phyloP scores from a whole-genome alignment of 2,797 vertebrate species.

The Moxostoma hubbsi region DNA sequence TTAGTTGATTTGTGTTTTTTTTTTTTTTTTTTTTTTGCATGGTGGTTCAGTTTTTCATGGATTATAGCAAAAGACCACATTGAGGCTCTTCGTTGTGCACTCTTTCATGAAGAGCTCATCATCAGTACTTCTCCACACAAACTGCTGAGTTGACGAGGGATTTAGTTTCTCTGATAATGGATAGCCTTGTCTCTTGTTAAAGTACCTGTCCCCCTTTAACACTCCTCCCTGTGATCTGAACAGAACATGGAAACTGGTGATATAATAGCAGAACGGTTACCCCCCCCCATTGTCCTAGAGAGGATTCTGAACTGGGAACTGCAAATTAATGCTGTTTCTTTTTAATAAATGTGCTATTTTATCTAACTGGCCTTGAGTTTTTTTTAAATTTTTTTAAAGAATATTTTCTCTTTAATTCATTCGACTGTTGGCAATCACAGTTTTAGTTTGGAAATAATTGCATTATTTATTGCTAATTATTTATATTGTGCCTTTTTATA shows the following conservation, averaged over 20 bases:
- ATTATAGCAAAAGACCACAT: slow-evolving; percentile 73
- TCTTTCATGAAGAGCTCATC: slow-evolving; percentile 35
- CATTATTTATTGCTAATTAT: no score
- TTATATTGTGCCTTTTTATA: no score
- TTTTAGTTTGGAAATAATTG: no score
- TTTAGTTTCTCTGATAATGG: slow-evolving; percentile 36
- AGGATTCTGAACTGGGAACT: slow-evolving; percentile 67
- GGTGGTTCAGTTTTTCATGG: slow-evolving; percentile 14
- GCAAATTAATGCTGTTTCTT: slow-evolving; percentile 79
- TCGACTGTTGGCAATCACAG: no score
- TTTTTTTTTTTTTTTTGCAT: no score
- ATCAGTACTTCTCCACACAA: slow-evolving; percentile 34
- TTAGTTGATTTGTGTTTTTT: slow-evolving; percentile 52
- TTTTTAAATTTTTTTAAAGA: slow-evolving; percentile 5
- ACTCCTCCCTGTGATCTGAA: slow-evolving; percentile 54
- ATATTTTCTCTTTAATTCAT: no score
- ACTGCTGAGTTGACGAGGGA: slow-evolving; percentile 9
- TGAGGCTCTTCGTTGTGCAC: slow-evolving; percentile 35
- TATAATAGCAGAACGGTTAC: slow-evolving; percentile 52
- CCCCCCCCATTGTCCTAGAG: slow-evolving; percentile 50
- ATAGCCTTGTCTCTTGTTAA: slow-evolving; percentile 32
- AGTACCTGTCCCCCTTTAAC: slow-evolving; percentile 40
- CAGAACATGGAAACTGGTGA: slow-evolving; percentile 51
- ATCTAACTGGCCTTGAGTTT: slow-evolving; percentile 66
- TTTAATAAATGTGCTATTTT: slow-evolving; percentile 90